Evolutionary conservation across 2,113 vertebrate genomes (phyloP).

Genomic region (Dicentrarchus labrax): DNA sequence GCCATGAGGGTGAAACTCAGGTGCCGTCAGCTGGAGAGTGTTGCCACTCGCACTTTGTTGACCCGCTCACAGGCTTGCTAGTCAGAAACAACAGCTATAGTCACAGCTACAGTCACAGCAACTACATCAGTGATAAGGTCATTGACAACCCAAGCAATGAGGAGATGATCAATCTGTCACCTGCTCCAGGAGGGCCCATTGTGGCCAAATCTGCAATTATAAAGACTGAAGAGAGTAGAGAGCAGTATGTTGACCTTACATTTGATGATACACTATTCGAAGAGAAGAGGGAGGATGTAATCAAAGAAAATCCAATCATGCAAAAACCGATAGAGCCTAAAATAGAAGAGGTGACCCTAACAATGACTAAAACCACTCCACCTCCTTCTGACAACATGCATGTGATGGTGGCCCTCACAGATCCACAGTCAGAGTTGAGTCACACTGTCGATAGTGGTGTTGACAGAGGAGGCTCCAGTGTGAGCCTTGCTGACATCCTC

Average conservation of each 20-base stretch:
- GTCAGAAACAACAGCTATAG: constrained; percentile 79
- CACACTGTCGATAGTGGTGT: constrained; percentile 58
- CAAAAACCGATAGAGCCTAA: constrained; percentile 50
- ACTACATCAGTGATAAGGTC: constrained; percentile 76
- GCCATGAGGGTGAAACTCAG: constrained; percentile 74
- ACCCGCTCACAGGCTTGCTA: constrained; percentile 83
- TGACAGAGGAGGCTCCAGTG: constrained; percentile 81
- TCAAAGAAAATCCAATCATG: constrained; percentile 60
- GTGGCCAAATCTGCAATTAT: constrained; percentile 66
- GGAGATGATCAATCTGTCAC: constrained; percentile 76
- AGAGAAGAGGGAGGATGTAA: constrained; percentile 53
- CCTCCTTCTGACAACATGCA: constrained; percentile 64
- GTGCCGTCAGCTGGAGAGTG: constrained; percentile 71
- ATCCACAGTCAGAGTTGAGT: constrained; percentile 77
- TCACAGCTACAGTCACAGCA: constrained; percentile 67
- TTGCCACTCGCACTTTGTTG: constrained; percentile 83
- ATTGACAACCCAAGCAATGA: constrained; percentile 63
- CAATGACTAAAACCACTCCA: constrained; percentile 42
- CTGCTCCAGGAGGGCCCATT: constrained; percentile 75
- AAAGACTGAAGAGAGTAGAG: constrained; percentile 59
- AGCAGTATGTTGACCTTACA: constrained; percentile 63
- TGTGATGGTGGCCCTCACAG: constrained; percentile 61
- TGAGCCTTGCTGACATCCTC: constrained; percentile 82
- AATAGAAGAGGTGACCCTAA: constrained; percentile 58
- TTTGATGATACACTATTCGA: constrained; percentile 20